Evolutionary conservation across 53 echinoderm and acorn worm species (phyloP), one percentile per base, ranked within the genome.

Genomic region (Paracentrotus lividus): DNA sequence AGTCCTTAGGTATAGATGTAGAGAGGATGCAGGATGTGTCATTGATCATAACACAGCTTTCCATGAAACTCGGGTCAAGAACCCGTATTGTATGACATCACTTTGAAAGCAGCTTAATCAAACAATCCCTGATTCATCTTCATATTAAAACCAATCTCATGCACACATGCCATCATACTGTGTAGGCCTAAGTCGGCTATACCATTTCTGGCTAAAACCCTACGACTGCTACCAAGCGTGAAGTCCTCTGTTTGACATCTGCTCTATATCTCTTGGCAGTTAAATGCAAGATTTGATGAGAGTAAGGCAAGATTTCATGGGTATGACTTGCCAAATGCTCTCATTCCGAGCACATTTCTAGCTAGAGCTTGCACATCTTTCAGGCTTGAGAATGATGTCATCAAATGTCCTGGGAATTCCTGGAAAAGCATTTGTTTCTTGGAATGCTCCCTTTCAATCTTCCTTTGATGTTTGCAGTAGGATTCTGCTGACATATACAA

Each of bases 41-140:
- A 81, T 81, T 81, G n/a, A 81, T 81, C 81, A 81, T 81, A 81
- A 9, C 1, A 3, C 81, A 81, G 81, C 45, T 81, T 81, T 81
- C 81, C 7, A n/a, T 5, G 81, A 81, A 81, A 81, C n/a, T 14
- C 12, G 18, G 81, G 31, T 47, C 45, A 81, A 81, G n/a, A 44
- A 45, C 81, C 81, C 26, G 3, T 26, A 47, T 81, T 26, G 45
- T 81, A 81, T 81, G 81, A 81, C 49, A 81, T 47, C 81, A 45
- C 24, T 24, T 47, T 49, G 81, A 81, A 81, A 47, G n/a, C 81
- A 4, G n/a, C 26, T n/a, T n/a, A n/a, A 72, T 65, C 65, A 8
- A 65, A 65, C 29, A 64, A 29, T 27, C 29, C 64, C 27, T 0
- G 42, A 76, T 76, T 42, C 76, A 76, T 45, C 81, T 81, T 49